Conservation (phyloP, 1,140 invertebrate species). For the Brachionus sp. region DNA sequence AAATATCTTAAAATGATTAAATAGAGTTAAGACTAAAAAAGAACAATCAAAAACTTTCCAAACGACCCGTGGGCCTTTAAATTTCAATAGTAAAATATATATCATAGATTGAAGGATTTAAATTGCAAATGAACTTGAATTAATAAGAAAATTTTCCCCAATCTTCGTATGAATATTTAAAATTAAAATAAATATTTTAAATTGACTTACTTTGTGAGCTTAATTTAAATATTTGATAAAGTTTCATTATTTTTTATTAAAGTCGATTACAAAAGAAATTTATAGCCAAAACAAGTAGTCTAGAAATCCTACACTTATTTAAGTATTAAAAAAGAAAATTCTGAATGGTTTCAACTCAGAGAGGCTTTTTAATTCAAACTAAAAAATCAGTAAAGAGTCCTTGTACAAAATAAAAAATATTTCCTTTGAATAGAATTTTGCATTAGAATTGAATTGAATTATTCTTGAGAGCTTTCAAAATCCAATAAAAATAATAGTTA, state of each 20-base stretch:
- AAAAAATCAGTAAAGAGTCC: not conserved
- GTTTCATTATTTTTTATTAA: not conserved
- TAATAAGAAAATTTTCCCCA: too few relatives aligned
- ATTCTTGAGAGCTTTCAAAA: conserved; percentile 1
- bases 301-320: not conserved
- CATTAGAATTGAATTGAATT: not conserved
- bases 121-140: too few relatives aligned
- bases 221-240: not conserved
- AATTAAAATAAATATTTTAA: too few relatives aligned
- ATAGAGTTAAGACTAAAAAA: too few relatives aligned
- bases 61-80: not conserved
- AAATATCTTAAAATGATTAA: too few relatives aligned
- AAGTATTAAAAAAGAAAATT: not conserved
- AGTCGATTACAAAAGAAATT: not conserved
- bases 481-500: not conserved
- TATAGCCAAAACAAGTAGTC: not conserved
- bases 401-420: not conserved
- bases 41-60: too few relatives aligned
- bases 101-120: too few relatives aligned
- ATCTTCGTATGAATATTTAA: too few relatives aligned
- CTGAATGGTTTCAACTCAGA: not conserved
- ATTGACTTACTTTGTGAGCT: not conserved
- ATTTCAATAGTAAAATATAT: too few relatives aligned
- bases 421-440: conserved; percentile 3
- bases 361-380: not conserved